Conservation (phyloP, 2,113 vertebrate species). For the Numida meleagris region DNA sequence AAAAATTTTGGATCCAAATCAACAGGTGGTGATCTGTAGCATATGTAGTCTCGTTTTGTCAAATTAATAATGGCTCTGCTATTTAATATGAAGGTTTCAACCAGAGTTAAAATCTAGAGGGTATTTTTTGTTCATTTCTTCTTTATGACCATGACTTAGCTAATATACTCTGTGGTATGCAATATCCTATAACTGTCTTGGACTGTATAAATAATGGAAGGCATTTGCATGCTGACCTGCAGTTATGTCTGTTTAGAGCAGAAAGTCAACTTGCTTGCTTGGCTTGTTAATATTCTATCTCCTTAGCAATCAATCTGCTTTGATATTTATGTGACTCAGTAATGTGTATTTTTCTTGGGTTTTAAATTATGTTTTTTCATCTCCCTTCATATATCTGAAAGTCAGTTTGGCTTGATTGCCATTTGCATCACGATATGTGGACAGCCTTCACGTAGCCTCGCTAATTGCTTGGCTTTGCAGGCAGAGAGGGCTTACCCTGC, state of each 20-base stretch:
- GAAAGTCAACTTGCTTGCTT: constrained; percentile 46
- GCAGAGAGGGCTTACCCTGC: neutral
- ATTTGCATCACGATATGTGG: constrained; percentile 32
- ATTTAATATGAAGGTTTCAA: neutral
- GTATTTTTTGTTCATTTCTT: constrained; percentile 9
- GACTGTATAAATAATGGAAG: constrained; percentile 51
- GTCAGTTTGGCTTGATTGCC: constrained; percentile 43
- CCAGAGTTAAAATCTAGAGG: neutral
- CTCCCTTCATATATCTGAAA: neutral
- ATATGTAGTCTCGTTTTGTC: neutral
- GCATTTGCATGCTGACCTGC: constrained; percentile 43
- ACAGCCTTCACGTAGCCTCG: neutral
- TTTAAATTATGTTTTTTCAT: constrained; percentile 34
- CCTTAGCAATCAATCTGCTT: constrained; percentile 58
- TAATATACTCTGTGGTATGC: constrained; percentile 12
- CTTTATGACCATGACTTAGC: neutral
- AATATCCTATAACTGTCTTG: neutral
- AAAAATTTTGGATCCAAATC: neutral
- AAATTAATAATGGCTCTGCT: neutral
- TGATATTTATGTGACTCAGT: constrained; percentile 63
- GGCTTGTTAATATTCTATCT: constrained; percentile 64
- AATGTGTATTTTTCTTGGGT: constrained; percentile 41
- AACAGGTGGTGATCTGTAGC: neutral
- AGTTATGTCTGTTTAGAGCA: constrained; percentile 36
- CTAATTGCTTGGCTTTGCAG: neutral